Evolutionary conservation across 2,888 invertebrate genomes (phyloP).

Genomic region (Lasioglossum figueresi): DNA sequence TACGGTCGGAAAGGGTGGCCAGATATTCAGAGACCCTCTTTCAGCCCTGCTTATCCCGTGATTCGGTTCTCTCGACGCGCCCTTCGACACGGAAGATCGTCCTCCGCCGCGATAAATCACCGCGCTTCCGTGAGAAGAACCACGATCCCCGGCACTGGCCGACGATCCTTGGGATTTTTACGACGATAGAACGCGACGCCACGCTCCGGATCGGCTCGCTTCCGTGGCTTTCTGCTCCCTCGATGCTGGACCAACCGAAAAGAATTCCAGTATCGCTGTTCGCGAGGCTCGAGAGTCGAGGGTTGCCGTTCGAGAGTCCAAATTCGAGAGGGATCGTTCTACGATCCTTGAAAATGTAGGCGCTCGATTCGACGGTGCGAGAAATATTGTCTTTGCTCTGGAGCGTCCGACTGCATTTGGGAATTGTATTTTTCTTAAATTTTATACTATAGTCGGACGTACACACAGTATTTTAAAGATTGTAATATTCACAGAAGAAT

Average conservation of each 20-base stretch:
- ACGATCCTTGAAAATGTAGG: neutral
- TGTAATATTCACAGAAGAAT: neutral
- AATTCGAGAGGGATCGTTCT: neutral
- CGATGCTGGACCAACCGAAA: neutral
- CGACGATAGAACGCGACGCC: conserved; percentile 71
- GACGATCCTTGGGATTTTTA: conserved; percentile 71
- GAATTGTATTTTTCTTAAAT: too few relatives aligned
- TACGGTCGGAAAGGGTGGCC: conserved; percentile 68
- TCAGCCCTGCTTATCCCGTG: conserved; percentile 35
- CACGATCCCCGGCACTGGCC: conserved; percentile 6
- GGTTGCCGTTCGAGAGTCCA: neutral
- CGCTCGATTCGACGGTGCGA: neutral
- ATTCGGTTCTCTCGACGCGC: conserved; percentile 33
- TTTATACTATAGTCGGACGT: too few relatives aligned
- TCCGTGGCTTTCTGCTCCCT: conserved; percentile 1
- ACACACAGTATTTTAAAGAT: neutral
- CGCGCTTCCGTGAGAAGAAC: conserved; percentile 72
- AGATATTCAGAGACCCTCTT: conserved; percentile 43
- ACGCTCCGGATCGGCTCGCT: conserved; percentile 25
- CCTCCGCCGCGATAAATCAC: conserved; percentile 75
- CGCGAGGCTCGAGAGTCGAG: neutral
- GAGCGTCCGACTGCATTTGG: neutral
- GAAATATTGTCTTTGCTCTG: neutral
- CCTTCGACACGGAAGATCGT: conserved; percentile 49
- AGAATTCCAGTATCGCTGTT: neutral